phyloP scores from a whole-genome alignment of 2,113 vertebrate genomes.

The Calidris pygmaea region DNA sequence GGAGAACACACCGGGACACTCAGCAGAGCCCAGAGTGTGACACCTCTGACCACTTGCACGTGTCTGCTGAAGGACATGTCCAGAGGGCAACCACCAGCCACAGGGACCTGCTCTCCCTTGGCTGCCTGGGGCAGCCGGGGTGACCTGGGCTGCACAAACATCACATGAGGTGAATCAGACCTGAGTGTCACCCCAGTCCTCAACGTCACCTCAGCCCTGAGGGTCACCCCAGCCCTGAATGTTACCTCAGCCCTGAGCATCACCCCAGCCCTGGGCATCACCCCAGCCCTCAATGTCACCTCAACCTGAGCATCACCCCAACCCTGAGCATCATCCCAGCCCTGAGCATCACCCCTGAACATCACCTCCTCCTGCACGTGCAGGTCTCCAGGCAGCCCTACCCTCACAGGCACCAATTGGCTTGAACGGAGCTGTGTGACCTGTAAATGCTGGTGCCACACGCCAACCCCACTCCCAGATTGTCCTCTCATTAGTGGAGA shows the following conservation, averaged over 20 bases:
- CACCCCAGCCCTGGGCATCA: too few species aligned
- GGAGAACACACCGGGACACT: background rate
- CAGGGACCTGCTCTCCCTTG: background rate
- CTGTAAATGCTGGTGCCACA: background rate
- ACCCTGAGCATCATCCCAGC: too few species aligned
- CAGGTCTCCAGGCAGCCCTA: background rate
- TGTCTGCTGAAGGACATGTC: background rate
- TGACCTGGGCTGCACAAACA: background rate
- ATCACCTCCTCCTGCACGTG: background rate
- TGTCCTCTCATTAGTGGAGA: background rate
- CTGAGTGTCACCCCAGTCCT: background rate
- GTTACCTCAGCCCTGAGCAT: too few species aligned
- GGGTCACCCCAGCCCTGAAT: background rate
- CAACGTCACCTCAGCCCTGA: too few species aligned
- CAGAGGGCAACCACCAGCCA: fast-evolving
- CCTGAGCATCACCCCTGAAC: background rate
- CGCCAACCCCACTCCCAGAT: fast-evolving
- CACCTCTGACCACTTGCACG: fast-evolving
- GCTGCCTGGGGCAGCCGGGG: background rate
- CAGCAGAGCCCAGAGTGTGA: fast-evolving
- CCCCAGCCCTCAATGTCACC: background rate
- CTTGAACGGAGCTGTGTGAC: background rate
- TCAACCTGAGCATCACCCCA: too few species aligned
- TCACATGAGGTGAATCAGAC: background rate
- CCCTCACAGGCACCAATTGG: background rate